Evolutionary conservation across 1,140 invertebrate species (phyloP), one percentile per base, ranked within the genome.

Genomic region (Pentalonia nigronervosa): DNA sequence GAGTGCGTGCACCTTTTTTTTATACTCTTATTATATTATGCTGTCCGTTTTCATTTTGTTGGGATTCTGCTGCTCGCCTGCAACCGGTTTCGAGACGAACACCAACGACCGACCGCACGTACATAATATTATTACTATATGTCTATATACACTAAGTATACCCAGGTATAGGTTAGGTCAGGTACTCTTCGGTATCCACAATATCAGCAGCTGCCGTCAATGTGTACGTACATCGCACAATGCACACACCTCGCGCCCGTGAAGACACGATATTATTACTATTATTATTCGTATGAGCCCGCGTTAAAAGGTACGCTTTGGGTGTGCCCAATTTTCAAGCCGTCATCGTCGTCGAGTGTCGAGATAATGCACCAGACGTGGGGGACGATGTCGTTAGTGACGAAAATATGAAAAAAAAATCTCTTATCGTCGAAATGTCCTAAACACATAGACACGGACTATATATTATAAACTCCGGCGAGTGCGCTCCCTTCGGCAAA

Each of bases 71-170:
- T 14, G 41, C 23, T 25, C 21, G 83, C 23, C 36, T 4, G 41
- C 36, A 45, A 84, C 83, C 83, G 83, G 83, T 84, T 84, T 9
- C 83, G 83, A 83, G 34, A 83, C 81, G 81, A 36, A 83, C 81
- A 0, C 36, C 20, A 34, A 84, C 41, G 36, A 41, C 83, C 83
- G 83, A 84, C 23, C 36, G 60, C 60, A 45, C 23, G 83, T 25
- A 41, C 41, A 41, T 4, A 41, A 1, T 41, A 41, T 41, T 41
- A 41, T 41, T 41, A 41, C 41, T 76, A 76, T 9, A 76, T 23
- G 17, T 30, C 0, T 9, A n/a, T 14, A 50, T 4, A 20, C 14
- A 17, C 41, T 4, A 4, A 41, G 41, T 41, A 41, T 41, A 41
- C 41, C 41, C 41, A 41, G 56, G 56, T 60, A 53, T 53, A 2